Conservation (phyloP, 2,888 invertebrate species). For the Ceriagrion tenellum region DNA sequence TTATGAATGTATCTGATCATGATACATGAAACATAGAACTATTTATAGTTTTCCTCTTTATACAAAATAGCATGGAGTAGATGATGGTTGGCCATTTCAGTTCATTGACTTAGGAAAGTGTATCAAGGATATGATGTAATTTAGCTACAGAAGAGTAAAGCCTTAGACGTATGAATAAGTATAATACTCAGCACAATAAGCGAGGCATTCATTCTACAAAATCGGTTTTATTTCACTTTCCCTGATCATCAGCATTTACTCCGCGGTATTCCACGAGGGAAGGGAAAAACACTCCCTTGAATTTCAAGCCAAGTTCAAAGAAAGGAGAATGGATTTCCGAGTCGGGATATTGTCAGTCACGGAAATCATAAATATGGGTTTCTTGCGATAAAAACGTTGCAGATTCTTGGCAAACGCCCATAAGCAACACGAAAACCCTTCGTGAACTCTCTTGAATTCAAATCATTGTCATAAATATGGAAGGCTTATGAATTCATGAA, state of each 20-base stretch:
- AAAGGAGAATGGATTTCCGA: not conserved
- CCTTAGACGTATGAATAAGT: too few species aligned
- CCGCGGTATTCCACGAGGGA: not conserved
- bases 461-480: not conserved
- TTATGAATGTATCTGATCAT: too few species aligned
- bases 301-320: not conserved
- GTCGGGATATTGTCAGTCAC: not conserved
- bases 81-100: too few species aligned
- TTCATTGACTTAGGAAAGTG: too few species aligned
- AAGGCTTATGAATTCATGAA: too few species aligned
- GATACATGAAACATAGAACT: too few species aligned
- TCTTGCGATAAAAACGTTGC: not conserved
- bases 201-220: not conserved
- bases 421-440: not conserved
- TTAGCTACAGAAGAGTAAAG: too few species aligned
- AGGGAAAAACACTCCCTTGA: not conserved
- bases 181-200: not conserved
- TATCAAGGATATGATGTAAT: too few species aligned
- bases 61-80: too few species aligned
- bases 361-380: not conserved
- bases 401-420: not conserved
- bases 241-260: not conserved
- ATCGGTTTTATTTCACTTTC: not conserved
- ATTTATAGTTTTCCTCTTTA: too few species aligned
- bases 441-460: not conserved